Base-by-base conservation (phyloP, 2,113 vertebrate genomes). In the Ammodramus savannarum region DNA sequence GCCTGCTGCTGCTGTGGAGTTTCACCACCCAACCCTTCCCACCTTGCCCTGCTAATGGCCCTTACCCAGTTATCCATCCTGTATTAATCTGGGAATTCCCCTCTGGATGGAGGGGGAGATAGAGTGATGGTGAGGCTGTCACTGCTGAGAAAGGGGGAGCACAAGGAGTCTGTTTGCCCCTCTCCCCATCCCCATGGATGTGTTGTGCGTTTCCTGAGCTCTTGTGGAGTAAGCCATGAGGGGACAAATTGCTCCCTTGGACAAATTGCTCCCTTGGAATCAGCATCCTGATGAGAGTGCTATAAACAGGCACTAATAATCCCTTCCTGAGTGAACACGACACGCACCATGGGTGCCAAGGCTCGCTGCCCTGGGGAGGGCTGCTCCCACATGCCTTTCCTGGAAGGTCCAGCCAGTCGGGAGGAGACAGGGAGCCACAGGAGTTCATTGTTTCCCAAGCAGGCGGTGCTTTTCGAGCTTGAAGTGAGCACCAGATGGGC, bases 401-500 rank as follows among this genome's bases (percentile, higher is more conserved):
- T 2, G 1, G 19, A 57, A 48, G 44, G 55, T 82, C 79, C 2
- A 7, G 27, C 84, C 11, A 34, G 71, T 87, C 16, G 0, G 10
- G 16, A 61, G 58, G 59, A 80, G 73, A 78, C 1, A 10, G 86
- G 66, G 83, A 94, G 61, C 73, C 12, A 49, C 79, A 27, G 3
- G 34, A 79, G 75, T 94, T 93, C 85, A 96, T 89, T 97, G 94
- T 96, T 96, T 97, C 66, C 90, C 89, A 71, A 84, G 92, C 96
- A 98, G 96, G 95, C 93, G 84, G 90, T 94, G 68, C 92, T 95
- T 87, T 21, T 21, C 27, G 46, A 94, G 93, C 95, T 97, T 91
- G 75, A 96, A 97, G 94, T 83, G 93, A 93, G 88, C 72, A 94
- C 96, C 96, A 97, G 96, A 97, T 97, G 98, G 97, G 94, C 94